Evolutionary conservation across 2,113 vertebrate species (phyloP).

Genomic region (Amazona guildingii): DNA sequence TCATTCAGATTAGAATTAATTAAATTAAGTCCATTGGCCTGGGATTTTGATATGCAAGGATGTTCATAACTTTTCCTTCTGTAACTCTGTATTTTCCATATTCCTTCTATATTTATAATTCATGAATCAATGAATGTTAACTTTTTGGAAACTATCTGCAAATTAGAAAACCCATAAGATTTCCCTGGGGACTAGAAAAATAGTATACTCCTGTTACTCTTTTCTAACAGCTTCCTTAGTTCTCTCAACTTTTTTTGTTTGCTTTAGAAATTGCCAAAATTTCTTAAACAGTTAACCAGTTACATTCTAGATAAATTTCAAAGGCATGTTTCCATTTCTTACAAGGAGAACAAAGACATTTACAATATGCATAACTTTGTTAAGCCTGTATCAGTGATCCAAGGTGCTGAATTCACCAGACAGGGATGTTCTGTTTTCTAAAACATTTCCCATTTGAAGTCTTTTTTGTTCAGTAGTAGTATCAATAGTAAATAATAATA

Average conservation of each 20-base stretch:
- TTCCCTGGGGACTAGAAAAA: not conserved
- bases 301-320: not conserved
- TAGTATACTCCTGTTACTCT: not conserved
- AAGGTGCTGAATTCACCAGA: not conserved
- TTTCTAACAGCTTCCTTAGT: not conserved
- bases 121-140: not conserved
- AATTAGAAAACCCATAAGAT: not conserved
- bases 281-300: not conserved
- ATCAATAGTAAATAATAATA: not conserved
- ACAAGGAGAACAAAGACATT: not conserved
- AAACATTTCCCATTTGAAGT: not conserved
- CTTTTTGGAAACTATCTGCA: not conserved
- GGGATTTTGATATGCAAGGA: not conserved
- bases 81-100: not conserved
- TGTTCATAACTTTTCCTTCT: not conserved
- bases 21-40: not conserved
- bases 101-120: not conserved
- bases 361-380: not conserved
- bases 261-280: not conserved
- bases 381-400: not conserved
- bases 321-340: not conserved
- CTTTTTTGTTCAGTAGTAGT: not conserved
- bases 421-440: not conserved
- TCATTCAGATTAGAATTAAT: not conserved
- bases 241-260: not conserved